Evolutionary conservation across 2,888 invertebrate genomes (phyloP), one percentile per base, ranked within the genome.

Genomic region (Noctua janthina): DNA sequence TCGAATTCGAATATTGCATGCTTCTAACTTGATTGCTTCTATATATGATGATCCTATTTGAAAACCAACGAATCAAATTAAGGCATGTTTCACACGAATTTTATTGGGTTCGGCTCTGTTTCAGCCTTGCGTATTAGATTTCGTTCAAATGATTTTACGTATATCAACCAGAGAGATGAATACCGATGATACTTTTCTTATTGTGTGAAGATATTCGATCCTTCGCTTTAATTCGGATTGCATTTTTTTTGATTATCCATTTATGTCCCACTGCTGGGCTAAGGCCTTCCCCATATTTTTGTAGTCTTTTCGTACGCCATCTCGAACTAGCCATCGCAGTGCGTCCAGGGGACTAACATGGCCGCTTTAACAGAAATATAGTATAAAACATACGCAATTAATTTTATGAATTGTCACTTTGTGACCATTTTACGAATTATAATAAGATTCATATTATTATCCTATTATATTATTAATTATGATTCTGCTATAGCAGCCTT

Each of bases 21-120:
- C 72, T 78, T 76, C 54, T 76, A 68, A 78, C 78, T 80, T 66
- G 72, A 83, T 84, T 82, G 75, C 59, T 72, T 76, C 67, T 66
- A 77, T n/a, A 43, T 64, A 88, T 76, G 43, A 69, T 79, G 78
- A 79, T 79, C 78, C 54, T 68, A 83, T 88, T 80, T 77, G 69
- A 85, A 87, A 82, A 86, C 77, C 85, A 74, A 74, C 78, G 67
- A 87, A 86, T 86, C 76, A 80, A 85, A 85, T 85, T 83, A 83
- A 78, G 72, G 51, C 69, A 74, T 83, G 78, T 80, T 88, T 84
- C 83, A 87, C 89, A 79, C 83, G 66, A 76, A 73, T 82, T 83
- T 82, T 83, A 87, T 88, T 84, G 77, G 73, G 82, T 81, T 82
- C 68, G 67, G 68, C 77, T 83, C 77, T 75, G 70, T 82, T 83